phyloP scores from a whole-genome alignment of 1,140 invertebrate genomes.

The Drosophila funebris region DNA sequence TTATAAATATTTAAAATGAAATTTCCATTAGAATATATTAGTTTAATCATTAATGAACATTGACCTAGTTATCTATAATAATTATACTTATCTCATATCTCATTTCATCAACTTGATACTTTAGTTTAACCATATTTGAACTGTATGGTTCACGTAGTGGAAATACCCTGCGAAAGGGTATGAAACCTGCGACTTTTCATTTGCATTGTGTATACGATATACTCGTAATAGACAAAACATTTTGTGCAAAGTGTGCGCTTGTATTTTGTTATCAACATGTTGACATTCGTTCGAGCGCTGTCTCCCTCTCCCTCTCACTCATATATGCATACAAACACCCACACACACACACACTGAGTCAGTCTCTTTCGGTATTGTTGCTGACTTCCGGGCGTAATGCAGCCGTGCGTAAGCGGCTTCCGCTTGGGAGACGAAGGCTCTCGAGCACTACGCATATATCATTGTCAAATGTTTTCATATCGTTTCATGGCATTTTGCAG shows the following conservation, averaged over 20 bases:
- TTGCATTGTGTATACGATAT: background rate
- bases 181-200: conserved; percentile 12
- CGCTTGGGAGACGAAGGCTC: conserved; percentile 53
- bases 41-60: no score
- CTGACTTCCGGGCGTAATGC: conserved; percentile 68
- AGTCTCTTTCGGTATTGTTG: conserved; percentile 1
- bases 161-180: no score
- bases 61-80: no score
- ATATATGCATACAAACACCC: no score
- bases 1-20: no score
- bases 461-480: conserved; percentile 68
- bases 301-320: background rate
- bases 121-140: no score
- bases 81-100: no score
- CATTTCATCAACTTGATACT: no score
- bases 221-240: conserved; percentile 33
- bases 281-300: conserved; percentile 63
- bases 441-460: conserved; percentile 57
- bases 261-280: conserved; percentile 77
- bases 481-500: conserved; percentile 44
- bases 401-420: conserved; percentile 74
- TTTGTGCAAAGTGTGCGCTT: conserved; percentile 43
- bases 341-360: background rate
- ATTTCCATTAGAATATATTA: no score
- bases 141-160: no score